Evolutionary conservation across 2,113 vertebrate species (phyloP).

Genomic region (Emydocephalus ijimae): DNA sequence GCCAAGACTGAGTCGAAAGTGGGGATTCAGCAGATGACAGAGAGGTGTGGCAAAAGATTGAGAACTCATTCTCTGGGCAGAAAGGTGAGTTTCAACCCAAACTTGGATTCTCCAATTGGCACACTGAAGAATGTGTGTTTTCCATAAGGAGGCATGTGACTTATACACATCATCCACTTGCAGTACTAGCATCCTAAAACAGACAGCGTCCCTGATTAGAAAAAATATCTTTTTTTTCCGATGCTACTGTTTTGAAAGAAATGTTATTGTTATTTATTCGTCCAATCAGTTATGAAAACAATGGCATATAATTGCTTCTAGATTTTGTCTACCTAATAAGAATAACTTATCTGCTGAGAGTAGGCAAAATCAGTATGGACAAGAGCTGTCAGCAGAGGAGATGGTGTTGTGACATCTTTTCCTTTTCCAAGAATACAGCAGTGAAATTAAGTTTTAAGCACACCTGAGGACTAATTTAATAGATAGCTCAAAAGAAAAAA

Average conservation of each 20-base stretch:
- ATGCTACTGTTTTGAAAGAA: not conserved
- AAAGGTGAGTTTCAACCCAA: no score
- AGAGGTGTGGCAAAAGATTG: no score
- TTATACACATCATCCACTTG: not conserved
- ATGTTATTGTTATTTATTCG: not conserved
- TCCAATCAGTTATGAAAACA: not conserved
- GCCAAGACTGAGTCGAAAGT: no score
- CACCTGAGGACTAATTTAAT: not conserved
- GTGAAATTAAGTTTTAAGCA: not conserved
- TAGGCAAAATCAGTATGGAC: not conserved
- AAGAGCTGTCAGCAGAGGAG: not conserved
- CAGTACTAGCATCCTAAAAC: not conserved
- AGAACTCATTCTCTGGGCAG: no score
- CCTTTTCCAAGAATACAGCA: not conserved
- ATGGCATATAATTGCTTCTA: not conserved
- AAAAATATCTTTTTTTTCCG: not conserved
- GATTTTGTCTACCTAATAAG: not conserved
- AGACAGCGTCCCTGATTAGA: not conserved
- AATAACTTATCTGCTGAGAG: not conserved
- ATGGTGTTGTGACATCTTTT: not conserved
- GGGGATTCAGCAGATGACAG: no score
- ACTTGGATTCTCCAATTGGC: no score
- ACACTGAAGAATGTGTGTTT: not conserved
- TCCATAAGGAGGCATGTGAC: not conserved
- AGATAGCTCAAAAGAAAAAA: not conserved